Base-by-base conservation (phyloP, 2,797 vertebrate species). In the Parotocinclus haroldoi region DNA sequence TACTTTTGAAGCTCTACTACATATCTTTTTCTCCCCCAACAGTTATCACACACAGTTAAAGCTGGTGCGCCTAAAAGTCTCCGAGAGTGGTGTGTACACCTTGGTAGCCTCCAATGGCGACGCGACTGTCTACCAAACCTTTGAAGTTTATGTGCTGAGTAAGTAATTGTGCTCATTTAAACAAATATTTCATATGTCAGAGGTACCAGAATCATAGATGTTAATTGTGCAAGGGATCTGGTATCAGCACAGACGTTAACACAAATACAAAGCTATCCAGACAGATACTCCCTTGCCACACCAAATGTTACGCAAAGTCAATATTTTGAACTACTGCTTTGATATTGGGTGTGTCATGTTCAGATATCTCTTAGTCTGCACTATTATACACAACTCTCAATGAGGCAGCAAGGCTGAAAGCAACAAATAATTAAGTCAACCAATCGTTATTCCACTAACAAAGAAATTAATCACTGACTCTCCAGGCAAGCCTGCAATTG, bases 131-230 rank as follows among this genome's bases (percentile, higher is more conserved):
- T 94, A 92, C 50, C 80, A 95, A 79, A 91, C 89, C 6, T 99
- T 98, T 81, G 89, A 87, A 68, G 88, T 99, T 84, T 95, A 94
- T 55, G 95, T 99, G 71, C 95, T 95, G 82, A 98, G 97, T 99
- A 88, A 96, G 96, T 96, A 38, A 46, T 42, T 36, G 38, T 40
- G 9, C 38, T 40, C 38, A 40, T 40, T 40, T 40, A 5, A 40
- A 40, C 38, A 40, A 40, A 40, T 40, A n/a, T n/a, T n/a, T 5
- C 5, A 66, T 63, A 7, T 42, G 7, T 46, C 7, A 57, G 52
- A 60, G 45, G 42, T 58, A 10, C 3, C 37, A 58, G 12, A 63
- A 60, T 39, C 60, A 45, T 18, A 55, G 37, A 50, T 10, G 38
- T 54, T n/a, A n/a, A n/a, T n/a, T n/a, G n/a, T n/a, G n/a, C n/a